Conservation (phyloP, 2,888 invertebrate species). For the Stenchaetothrips biformis region DNA sequence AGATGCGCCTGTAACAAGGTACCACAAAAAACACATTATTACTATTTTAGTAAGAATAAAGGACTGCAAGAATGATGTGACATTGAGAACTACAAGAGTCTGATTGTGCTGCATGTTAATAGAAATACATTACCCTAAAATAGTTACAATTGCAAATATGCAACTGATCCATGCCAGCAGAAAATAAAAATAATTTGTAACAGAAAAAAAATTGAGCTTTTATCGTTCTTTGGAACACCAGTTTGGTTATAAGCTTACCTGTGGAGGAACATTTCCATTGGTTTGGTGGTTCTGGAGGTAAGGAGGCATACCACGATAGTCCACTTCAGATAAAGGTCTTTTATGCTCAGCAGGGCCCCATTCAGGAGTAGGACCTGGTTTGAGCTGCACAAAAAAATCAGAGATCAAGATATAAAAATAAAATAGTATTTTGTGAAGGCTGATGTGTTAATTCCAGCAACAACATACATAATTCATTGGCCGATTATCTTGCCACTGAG, state of each 20-base stretch:
- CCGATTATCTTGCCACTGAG: not conserved
- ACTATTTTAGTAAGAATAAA: not conserved
- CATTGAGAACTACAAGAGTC: not conserved
- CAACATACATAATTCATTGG: conserved; percentile 7
- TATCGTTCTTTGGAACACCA: too few species aligned
- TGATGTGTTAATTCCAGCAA: not conserved
- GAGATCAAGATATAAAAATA: conserved; percentile 27
- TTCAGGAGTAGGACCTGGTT: not conserved
- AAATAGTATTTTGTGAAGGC: not conserved
- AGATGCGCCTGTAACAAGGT: not conserved
- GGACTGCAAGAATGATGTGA: not conserved
- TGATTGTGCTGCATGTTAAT: not conserved
- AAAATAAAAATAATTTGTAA: not conserved
- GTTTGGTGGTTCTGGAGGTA: conserved; percentile 34
- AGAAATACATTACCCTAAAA: not conserved
- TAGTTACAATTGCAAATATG: conserved; percentile 7
- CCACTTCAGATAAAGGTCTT: conserved; percentile 10
- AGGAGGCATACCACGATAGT: not conserved
- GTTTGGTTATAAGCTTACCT: conserved; percentile 31
- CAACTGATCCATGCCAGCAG: conserved; percentile 6
- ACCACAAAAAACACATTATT: not conserved
- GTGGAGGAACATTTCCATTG: conserved; percentile 38
- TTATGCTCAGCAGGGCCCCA: conserved; percentile 3
- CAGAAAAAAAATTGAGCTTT: not conserved
- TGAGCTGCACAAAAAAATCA: not conserved